Base-by-base conservation (phyloP, 2,888 invertebrate species). In the Coleophora flavipennella region DNA sequence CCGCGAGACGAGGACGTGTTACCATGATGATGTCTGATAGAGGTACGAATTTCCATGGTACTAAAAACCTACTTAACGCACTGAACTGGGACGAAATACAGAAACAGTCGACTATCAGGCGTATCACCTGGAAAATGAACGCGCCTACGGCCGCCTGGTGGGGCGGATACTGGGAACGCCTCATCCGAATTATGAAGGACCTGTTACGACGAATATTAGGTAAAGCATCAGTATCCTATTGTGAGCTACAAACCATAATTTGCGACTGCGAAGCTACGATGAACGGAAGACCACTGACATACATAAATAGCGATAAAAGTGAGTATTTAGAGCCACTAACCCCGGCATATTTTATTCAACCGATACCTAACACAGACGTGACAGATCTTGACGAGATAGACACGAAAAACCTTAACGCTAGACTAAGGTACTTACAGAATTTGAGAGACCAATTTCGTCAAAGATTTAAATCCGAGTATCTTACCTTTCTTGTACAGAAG, bases 91-190 rank as follows among this genome's bases (percentile, higher is more conserved):
- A 39, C 8, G 39, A 42, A 14, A 12, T 42, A 2, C 39, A 39
- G 11, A n/a, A 25, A 10, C 12, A 29, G n/a, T 40, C 35, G 7
- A 35, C 35, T 9, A 32, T 41, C 8, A 33, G 31, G 1, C 34
- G 14, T 3, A 38, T 42, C 13, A 3, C 12, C n/a, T 42, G 42
- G 42, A 38, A 39, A 14, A 36, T 42, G 36, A 44, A 42, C 12
- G 42, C 38, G 10, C 42, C 45, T 8, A 34, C 42, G 10, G 45
- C 45, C 10, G 40, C 42, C 14, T 45, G 45, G 45, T 44, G 44
- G 41, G 41, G 42, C 10, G 44, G 39, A 8, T 44, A 28, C 11
- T 45, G 35, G 40, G 45, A 46, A 20, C 32, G 43, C 8, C 40
- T 46, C 4, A 43, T 46, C 3, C 13, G 43, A 2, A 37, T 43